These are phyloP conservation scores for Lagria hirta DNA, from an alignment of 2,888 invertebrate genomes.

Conservation along the genomic window DNA sequence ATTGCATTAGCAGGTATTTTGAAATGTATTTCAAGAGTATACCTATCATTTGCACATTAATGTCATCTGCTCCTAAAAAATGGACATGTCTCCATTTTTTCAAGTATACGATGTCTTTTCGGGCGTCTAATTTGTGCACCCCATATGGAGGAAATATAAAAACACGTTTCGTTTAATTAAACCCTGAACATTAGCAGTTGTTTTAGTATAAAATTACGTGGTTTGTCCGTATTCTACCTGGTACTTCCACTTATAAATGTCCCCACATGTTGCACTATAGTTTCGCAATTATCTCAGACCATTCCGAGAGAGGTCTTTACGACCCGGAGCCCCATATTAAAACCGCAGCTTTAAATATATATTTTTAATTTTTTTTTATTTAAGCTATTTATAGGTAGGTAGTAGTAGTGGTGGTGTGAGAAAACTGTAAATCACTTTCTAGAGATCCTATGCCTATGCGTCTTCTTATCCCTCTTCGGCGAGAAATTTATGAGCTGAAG, in stretches of 20 bases:
- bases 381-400: too few species aligned
- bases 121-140: conserved; percentile 25
- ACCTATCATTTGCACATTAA: too few species aligned
- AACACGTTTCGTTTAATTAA: conserved; percentile 51
- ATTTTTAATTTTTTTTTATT: too few species aligned
- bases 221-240: conserved; percentile 44
- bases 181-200: conserved; percentile 47
- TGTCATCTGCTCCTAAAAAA: too few species aligned
- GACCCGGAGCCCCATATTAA: conserved; percentile 28
- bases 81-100: too few species aligned
- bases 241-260: conserved; percentile 49
- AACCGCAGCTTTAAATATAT: too few species aligned
- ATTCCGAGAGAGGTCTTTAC: conserved; percentile 35
- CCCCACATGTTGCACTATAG: conserved; percentile 55
- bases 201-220: conserved; percentile 41
- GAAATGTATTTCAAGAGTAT: too few species aligned
- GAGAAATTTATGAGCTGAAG: conserved; percentile 48
- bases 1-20: too few species aligned
- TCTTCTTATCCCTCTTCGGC: conserved; percentile 33
- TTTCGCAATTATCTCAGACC: conserved; percentile 54
- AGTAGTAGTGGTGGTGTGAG: too few species aligned
- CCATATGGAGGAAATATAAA: conserved; percentile 44
- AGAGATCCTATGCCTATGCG: too few species aligned
- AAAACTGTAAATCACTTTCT: too few species aligned
- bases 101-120: too few species aligned